Evolutionary conservation across 2,797 vertebrate species (phyloP).

Genomic region (Molossus molossus): DNA sequence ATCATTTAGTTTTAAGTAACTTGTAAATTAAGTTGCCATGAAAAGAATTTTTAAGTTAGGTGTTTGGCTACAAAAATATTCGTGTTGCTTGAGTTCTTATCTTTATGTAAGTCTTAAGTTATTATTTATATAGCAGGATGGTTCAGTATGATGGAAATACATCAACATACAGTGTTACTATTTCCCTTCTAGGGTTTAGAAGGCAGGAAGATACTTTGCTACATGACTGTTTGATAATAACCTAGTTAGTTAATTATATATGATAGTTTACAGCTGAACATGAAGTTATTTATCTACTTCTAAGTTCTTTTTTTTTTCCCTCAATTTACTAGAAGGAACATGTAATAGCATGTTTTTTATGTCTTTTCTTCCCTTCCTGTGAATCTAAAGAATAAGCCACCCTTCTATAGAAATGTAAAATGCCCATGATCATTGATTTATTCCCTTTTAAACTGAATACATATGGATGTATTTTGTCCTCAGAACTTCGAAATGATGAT

Average conservation of each 20-base stretch:
- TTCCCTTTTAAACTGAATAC: background rate
- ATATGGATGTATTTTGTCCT: constrained; percentile 31
- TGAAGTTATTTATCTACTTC: constrained; percentile 57
- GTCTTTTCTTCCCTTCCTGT: constrained; percentile 13
- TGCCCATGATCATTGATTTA: constrained; percentile 29
- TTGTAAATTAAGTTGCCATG: constrained; percentile 15
- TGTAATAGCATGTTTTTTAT: background rate
- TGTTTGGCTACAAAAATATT: background rate
- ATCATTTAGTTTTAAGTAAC: background rate
- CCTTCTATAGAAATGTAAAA: constrained; percentile 23
- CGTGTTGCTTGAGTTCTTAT: background rate
- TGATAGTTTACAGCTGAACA: background rate
- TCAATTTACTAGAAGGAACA: constrained; percentile 46
- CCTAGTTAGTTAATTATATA: constrained; percentile 36
- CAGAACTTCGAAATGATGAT: background rate
- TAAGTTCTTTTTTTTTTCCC: background rate
- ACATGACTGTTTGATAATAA: constrained; percentile 1
- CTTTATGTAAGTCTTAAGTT: constrained; percentile 6
- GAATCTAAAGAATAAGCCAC: background rate
- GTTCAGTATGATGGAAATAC: constrained; percentile 15
- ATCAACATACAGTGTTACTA: constrained; percentile 43
- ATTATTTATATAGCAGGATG: background rate
- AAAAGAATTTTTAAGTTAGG: constrained; percentile 49
- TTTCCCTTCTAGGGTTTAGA: constrained; percentile 41
- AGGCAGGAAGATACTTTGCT: constrained; percentile 53